Evolutionary conservation across 2,113 vertebrate species (phyloP), one percentile per base, ranked within the genome.

Genomic region (Pangasianodon hypophthalmus): DNA sequence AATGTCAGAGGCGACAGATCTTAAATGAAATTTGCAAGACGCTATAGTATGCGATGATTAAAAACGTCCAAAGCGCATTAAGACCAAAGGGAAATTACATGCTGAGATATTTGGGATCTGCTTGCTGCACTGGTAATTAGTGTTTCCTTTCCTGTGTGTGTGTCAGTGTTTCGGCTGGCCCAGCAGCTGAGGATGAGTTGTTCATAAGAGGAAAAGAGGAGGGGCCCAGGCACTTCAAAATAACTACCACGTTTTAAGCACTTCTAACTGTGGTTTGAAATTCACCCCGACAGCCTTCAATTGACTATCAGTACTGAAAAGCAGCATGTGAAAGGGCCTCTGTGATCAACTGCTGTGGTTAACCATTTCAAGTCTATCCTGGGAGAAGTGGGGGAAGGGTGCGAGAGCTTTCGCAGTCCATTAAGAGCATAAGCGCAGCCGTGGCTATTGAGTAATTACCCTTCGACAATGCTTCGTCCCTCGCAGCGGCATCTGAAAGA

Each of bases 401-500:
- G 79, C n/a, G 80, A 29, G 69, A 88, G 77, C 16, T 75, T 91
- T 88, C 54, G 80, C 81, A 62, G 77, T 41, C 56, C 90, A 73
- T 90, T 92, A 89, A 84, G 84, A 69, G 83, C 80, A 81, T 62
- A n/a, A 81, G 88, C 54, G 16, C 84, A 56, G 88, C 79, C 1
- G n/a, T 41, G 79, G 87, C 56, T 89, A 83, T 89, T 89, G 87
- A 89, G 89, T 91, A 85, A 92, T 91, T 89, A 88, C 83, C 69
- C 90, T 54, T 10, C 62, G 71, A 91, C 92, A 92, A 91, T 89
- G 75, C 87, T 52, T 26, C 58, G 69, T 85, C 83, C 90, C 83
- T 90, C 46, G 64, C 85, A 69, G 46, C 56, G n/a, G 69, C 80
- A 84, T 88, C 83, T 90, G 46, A 89, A 71, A 79, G 86, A 58